Evolutionary conservation across 2,888 invertebrate genomes (phyloP).

Genomic region (Coleophora flavipennella): DNA sequence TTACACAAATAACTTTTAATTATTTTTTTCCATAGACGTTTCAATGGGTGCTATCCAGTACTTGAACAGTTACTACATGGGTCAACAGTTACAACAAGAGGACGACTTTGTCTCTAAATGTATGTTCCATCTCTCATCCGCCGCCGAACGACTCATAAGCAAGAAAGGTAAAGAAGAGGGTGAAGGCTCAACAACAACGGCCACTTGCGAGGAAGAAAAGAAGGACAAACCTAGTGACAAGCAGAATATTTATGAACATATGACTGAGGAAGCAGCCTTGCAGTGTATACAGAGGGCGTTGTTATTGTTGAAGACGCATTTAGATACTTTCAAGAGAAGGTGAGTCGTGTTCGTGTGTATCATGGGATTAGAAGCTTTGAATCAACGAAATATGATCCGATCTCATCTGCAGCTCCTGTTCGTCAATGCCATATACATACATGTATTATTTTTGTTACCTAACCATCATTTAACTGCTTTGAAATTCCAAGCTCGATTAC

Average conservation of each 20-base stretch:
- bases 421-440: no score
- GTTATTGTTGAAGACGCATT: conserved; percentile 89
- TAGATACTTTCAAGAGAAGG: conserved; percentile 91
- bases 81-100: conserved; percentile 90
- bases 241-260: conserved; percentile 60
- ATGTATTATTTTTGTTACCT: no score
- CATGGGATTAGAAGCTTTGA: no score
- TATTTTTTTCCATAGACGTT: conserved; percentile 75
- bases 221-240: conserved; percentile 51
- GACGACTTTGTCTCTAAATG: conserved; percentile 94
- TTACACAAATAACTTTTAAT: no score
- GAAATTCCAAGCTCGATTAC: no score
- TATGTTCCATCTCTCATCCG: conserved; percentile 91
- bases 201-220: conserved; percentile 28
- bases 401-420: no score
- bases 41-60: conserved; percentile 96
- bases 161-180: conserved; percentile 30
- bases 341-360: conserved; percentile 24
- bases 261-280: conserved; percentile 84
- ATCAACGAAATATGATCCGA: no score
- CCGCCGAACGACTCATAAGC: conserved; percentile 79
- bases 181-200: conserved; percentile 25
- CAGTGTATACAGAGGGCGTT: conserved; percentile 93
- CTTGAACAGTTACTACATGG: conserved; percentile 94
- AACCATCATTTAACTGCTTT: no score